Evolutionary conservation across 2,113 vertebrate genomes (phyloP).

Genomic region (Chauna torquata): DNA sequence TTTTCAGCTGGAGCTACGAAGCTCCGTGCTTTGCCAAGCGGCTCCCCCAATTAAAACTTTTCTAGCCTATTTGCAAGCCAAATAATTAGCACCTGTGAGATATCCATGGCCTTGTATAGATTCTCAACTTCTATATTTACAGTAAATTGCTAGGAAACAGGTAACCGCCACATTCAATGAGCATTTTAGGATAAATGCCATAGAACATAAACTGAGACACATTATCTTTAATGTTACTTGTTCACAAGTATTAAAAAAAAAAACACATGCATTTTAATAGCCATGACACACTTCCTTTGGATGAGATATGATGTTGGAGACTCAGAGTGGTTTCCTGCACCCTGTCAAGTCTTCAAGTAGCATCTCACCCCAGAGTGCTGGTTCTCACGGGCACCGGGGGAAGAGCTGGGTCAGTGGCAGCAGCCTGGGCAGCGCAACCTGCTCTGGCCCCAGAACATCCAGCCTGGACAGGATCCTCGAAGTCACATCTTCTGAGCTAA

Average conservation of each 20-base stretch:
- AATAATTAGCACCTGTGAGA: not conserved
- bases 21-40: not conserved
- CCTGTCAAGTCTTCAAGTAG: not conserved
- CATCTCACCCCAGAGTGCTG: not conserved
- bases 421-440: not conserved
- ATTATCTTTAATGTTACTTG: not conserved
- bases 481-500: not conserved
- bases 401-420: not conserved
- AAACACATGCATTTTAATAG: not conserved
- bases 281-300: not conserved
- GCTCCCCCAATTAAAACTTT: not conserved
- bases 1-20: not conserved
- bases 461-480: not conserved
- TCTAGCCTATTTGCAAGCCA: not conserved
- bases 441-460: not conserved
- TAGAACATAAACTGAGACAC: not conserved
- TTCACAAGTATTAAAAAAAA: not conserved
- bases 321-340: not conserved
- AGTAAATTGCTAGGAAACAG: not conserved
- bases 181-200: not conserved
- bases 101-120: not conserved
- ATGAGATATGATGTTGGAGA: not conserved
- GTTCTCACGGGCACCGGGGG: accelerated
- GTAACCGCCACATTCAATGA: not conserved
- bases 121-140: not conserved